Conservation (phyloP, 1,140 invertebrate genomes). For the Dermatophagoides farinae region DNA sequence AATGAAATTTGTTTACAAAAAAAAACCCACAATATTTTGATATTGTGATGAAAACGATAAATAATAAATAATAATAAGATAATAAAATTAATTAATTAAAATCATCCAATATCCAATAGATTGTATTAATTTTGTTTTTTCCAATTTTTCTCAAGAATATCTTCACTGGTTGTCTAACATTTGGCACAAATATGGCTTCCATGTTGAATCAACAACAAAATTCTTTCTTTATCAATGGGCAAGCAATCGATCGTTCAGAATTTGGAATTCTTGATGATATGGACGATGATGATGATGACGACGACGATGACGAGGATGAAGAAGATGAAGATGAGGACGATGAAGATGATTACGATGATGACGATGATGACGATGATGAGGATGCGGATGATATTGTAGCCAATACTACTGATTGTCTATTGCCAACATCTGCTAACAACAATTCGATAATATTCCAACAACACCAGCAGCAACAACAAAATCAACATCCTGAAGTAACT, state of each 20-base stretch:
- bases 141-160: neutral
- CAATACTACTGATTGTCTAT: neutral
- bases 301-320: neutral
- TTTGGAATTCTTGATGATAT: neutral
- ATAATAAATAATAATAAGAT: too few relatives aligned
- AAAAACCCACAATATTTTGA: too few relatives aligned
- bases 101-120: neutral
- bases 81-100: too few relatives aligned
- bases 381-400: neutral
- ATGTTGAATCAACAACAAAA: neutral
- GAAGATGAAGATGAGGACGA: neutral
- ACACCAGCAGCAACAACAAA: neutral
- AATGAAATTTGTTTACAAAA: too few relatives aligned
- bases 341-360: neutral
- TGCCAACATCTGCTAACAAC: neutral
- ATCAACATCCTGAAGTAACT: neutral
- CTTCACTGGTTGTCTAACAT: neutral
- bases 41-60: too few relatives aligned
- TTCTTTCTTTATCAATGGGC: slow-evolving; percentile 2
- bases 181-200: neutral
- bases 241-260: neutral
- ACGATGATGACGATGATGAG: neutral
- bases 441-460: neutral
- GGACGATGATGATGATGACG: slow-evolving; percentile 1
- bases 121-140: neutral